A percentile compares a stretch with the other conserved stretches of the same genome.
Conservation (phyloP, 2,888 invertebrate genomes). For the Trachelus tabidus region DNA sequence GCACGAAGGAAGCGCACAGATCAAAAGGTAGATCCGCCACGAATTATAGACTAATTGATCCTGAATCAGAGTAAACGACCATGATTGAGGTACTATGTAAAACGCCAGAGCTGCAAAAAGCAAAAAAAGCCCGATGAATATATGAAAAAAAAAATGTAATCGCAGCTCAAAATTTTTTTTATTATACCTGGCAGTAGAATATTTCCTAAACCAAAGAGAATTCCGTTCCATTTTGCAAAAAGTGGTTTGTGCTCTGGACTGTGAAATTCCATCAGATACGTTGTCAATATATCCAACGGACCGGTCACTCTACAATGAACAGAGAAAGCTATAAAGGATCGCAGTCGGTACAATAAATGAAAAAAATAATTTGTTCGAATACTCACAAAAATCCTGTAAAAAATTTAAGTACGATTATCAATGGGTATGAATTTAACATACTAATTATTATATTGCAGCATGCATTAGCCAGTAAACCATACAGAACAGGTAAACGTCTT, state of each 20-base stretch:
- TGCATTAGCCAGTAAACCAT: slow-evolving; percentile 75
- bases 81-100: slow-evolving; percentile 74
- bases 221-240: slow-evolving; percentile 74
- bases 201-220: slow-evolving; percentile 75
- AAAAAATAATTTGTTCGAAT: neutral
- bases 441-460: slow-evolving; percentile 74
- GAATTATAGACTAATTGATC: slow-evolving; percentile 63
- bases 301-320: slow-evolving; percentile 71
- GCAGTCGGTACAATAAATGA: neutral
- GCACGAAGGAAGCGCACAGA: slow-evolving; percentile 73
- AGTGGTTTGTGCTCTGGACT: slow-evolving; percentile 73
- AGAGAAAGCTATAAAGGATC: slow-evolving; percentile 62
- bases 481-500: slow-evolving; percentile 74
- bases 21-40: slow-evolving; percentile 67
- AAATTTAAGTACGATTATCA: slow-evolving; percentile 79
- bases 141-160: neutral
- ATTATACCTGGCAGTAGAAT: slow-evolving; percentile 71
- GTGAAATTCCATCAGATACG: slow-evolving; percentile 81
- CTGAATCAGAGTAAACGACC: slow-evolving; percentile 66
- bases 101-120: slow-evolving; percentile 74
- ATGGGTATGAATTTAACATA: slow-evolving; percentile 74
- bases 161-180: neutral
- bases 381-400: slow-evolving; percentile 81
- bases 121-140: neutral
- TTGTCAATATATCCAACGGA: slow-evolving; percentile 78